Evolutionary conservation across 1,140 invertebrate genomes (phyloP).

Genomic region (Sinonovacula constricta): DNA sequence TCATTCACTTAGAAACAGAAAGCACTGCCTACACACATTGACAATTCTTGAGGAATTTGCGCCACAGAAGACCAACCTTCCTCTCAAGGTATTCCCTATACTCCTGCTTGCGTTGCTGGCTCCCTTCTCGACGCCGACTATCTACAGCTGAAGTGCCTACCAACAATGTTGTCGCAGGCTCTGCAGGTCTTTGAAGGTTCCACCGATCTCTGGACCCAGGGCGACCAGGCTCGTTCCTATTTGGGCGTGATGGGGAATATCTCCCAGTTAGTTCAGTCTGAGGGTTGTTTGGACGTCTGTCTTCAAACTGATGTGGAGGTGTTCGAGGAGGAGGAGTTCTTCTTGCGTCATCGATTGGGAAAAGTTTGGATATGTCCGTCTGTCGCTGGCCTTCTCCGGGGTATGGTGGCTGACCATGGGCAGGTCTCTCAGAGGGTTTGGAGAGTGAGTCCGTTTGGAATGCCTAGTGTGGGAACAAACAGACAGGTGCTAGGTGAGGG

Average conservation of each 20-base stretch:
- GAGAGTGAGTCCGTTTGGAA: background rate
- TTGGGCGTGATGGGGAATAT: background rate
- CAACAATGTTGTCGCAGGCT: no score
- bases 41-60: no score
- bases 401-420: background rate
- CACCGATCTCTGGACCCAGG: no score
- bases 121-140: no score
- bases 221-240: background rate
- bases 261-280: background rate
- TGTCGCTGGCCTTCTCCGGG: background rate
- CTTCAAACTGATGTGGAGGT: no score
- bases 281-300: background rate
- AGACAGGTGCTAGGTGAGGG: background rate
- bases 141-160: no score
- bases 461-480: background rate
- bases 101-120: slow-evolving; percentile 40
- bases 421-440: background rate
- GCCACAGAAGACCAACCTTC: slow-evolving; percentile 39
- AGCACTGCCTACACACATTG: no score
- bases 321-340: background rate
- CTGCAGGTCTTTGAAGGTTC: no score
- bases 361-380: background rate
- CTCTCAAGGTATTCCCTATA: slow-evolving; percentile 35
- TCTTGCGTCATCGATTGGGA: background rate
- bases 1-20: no score